Base-by-base conservation (phyloP, 2,888 invertebrate genomes). In the Scrobipalpa costella region DNA sequence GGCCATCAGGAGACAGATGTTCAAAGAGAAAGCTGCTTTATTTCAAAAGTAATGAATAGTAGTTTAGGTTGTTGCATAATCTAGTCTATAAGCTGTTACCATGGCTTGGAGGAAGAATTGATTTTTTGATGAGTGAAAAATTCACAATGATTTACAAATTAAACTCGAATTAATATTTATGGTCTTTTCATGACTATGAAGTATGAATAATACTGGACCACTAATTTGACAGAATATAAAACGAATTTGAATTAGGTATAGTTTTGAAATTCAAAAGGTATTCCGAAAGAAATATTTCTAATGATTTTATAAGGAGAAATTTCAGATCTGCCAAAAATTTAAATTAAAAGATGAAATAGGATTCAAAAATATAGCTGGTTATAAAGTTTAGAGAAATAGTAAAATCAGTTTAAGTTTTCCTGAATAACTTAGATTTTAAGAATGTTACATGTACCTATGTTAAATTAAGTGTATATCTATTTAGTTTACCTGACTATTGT, bases 1-100 rank as follows among this genome's bases (percentile, higher is more conserved):
- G 75, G 95, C 96, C 27, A 89, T 94, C 66, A 92, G 98, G 70
- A 94, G 95, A 80, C 95, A 95, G 77, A 95, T 95, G 77, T 98
- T 98, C 84, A 95, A 96, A 84, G 96, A 98, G 85, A 97, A 97
- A 84, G 96, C 98, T 47, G 96, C 96, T 57, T 86, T 97, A 78
- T 98, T 98, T 76, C 89, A 91, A 81, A 86, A 86, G 66, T 86
- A 74, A 83, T 76, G 60, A 70, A 70, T 6, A 65, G 64, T 66
- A 11, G 13, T 19, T 75, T 73, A 71, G 63, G 72, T 76, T 77
- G 73, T 79, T 73, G 71, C 67, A 67, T 69, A 80, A 72, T 88
- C 85, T 89, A 90, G 89, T 89, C 86, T 83, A 70, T 88, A 90
- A 89, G 88, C 81, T 88, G 89, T 89, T 89, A 90, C 89, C 88